Evolutionary conservation across 1,140 invertebrate species (phyloP).

Genomic region (Agraylea sexmaculata): DNA sequence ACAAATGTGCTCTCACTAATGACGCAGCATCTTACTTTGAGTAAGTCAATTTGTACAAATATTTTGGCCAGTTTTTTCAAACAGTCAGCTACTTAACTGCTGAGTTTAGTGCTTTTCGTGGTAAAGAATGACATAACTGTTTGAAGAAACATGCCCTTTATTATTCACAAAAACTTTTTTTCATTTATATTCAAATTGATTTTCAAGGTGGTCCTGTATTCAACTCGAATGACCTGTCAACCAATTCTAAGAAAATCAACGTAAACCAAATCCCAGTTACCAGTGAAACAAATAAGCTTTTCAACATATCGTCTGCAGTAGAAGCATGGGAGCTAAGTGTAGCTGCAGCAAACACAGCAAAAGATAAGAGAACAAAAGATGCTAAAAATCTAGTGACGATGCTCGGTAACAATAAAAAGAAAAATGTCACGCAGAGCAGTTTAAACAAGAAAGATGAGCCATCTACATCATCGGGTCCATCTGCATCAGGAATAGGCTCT

Average conservation of each 20-base stretch:
- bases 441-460: conserved; percentile 16
- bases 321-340: conserved; percentile 51
- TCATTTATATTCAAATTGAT: too few species aligned
- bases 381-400: conserved; percentile 46
- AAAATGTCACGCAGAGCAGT: neutral
- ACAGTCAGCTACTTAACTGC: conserved; percentile 8
- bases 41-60: conserved; percentile 20
- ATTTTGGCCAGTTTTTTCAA: neutral
- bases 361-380: conserved; percentile 72
- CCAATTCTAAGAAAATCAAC: too few species aligned
- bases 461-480: conserved; percentile 2
- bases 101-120: neutral
- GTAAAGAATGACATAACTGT: too few species aligned
- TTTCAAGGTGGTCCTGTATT: too few species aligned
- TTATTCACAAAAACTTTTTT: too few species aligned
- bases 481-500: conserved; percentile 5
- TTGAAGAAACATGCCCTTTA: too few species aligned
- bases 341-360: conserved; percentile 68
- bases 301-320: conserved; percentile 31
- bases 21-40: conserved; percentile 36
- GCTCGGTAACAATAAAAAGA: conserved; percentile 14
- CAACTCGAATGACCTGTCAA: too few species aligned
- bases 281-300: conserved; percentile 11
- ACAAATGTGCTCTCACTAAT: conserved; percentile 47
- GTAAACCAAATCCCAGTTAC: too few species aligned